Conservation (phyloP, 2,113 vertebrate species). For the Semnornis frantzii region DNA sequence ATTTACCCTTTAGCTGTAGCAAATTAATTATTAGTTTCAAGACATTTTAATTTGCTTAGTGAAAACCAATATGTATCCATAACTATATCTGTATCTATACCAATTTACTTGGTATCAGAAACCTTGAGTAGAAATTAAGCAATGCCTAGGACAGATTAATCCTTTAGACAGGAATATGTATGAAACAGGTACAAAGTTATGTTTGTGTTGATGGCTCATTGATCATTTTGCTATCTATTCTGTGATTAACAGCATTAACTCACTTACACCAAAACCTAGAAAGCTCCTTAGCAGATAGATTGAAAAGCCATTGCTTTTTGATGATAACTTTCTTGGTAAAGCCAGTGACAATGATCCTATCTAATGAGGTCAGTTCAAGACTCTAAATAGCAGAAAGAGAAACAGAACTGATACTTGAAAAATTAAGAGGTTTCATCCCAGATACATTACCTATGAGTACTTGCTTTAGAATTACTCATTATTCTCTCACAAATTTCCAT, state of each 20-base stretch:
- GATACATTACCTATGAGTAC: background rate
- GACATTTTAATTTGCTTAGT: slow-evolving; percentile 12
- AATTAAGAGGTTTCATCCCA: background rate
- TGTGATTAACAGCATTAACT: background rate
- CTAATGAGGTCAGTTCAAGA: background rate
- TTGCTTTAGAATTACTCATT: background rate
- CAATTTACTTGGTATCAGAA: background rate
- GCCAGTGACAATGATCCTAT: background rate
- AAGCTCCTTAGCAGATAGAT: background rate
- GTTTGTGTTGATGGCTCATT: background rate
- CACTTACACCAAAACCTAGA: background rate
- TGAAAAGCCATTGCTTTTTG: background rate
- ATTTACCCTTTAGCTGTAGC: slow-evolving; percentile 5
- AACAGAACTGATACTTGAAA: background rate
- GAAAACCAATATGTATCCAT: background rate
- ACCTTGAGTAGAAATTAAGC: background rate
- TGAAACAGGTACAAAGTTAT: background rate
- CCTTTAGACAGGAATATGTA: slow-evolving; percentile 21
- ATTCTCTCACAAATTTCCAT: background rate
- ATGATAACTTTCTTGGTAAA: background rate
- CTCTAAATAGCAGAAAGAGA: background rate
- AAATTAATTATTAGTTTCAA: slow-evolving; percentile 41
- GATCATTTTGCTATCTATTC: slow-evolving; percentile 5
- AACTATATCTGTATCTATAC: background rate
- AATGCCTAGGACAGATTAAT: background rate